Evolutionary conservation across 2,113 vertebrate species (phyloP).

Genomic region (Callopanchax toddi): DNA sequence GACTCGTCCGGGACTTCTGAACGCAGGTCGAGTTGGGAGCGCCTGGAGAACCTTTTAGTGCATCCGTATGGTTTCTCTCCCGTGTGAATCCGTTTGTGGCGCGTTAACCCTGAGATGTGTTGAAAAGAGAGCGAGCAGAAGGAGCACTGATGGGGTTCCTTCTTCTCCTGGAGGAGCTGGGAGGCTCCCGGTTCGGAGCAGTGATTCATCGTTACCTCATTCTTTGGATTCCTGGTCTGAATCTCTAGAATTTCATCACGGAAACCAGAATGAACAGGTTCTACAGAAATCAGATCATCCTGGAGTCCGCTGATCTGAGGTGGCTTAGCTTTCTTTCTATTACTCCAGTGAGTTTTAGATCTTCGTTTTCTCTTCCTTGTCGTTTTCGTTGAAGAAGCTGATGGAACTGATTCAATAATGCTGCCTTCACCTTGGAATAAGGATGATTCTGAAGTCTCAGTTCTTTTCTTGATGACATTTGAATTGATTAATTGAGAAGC

Average conservation of each 20-base stretch:
- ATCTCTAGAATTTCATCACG: too few species aligned
- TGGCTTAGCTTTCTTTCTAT: background rate
- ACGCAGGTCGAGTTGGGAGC: constrained; percentile 39
- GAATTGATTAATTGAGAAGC: background rate
- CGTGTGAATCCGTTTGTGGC: constrained; percentile 41
- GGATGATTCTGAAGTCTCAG: background rate
- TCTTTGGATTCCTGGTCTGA: too few species aligned
- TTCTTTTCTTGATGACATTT: background rate
- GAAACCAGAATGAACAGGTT: too few species aligned
- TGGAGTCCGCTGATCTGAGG: background rate
- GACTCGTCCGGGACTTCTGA: constrained; percentile 23
- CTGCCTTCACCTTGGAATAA: too few species aligned
- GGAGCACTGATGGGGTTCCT: constrained; percentile 3
- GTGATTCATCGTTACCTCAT: too few species aligned
- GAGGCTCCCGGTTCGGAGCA: background rate
- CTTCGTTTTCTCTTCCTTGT: background rate
- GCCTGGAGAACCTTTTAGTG: constrained; percentile 36
- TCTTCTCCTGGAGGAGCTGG: background rate
- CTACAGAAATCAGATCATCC: too few species aligned
- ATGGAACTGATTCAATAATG: background rate
- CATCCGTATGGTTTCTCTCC: constrained; percentile 41
- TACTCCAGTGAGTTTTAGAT: background rate
- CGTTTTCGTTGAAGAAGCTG: background rate
- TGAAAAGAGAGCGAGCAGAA: constrained; percentile 50
- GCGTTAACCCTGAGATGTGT: constrained; percentile 40